Evolutionary conservation across 2,113 vertebrate species (phyloP).

Genomic region (Heliornis fulica): DNA sequence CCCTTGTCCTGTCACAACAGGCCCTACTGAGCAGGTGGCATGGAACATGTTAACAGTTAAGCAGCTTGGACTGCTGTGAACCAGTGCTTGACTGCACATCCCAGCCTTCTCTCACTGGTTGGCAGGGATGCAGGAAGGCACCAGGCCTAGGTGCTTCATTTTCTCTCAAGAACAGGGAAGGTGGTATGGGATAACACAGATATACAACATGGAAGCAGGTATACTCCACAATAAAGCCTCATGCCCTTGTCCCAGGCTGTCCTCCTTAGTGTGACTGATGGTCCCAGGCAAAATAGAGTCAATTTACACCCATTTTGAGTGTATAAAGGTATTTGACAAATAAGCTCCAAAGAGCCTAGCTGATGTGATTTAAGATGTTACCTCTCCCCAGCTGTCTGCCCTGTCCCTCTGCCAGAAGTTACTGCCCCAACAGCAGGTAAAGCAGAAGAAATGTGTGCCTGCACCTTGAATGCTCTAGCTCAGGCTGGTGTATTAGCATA

Average conservation of each 20-base stretch:
- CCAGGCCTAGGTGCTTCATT: background rate
- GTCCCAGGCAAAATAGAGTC: background rate
- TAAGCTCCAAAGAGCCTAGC: background rate
- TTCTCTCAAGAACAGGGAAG: background rate
- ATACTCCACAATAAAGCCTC: background rate
- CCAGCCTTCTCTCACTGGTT: background rate
- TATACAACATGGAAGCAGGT: background rate
- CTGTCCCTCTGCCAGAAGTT: constrained; percentile 46
- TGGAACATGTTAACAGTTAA: background rate
- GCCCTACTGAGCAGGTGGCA: too few species aligned
- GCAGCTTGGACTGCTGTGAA: background rate
- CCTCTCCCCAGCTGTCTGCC: constrained; percentile 47
- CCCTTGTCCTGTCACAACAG: too few species aligned
- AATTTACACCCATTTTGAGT: background rate
- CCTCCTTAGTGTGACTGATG: background rate
- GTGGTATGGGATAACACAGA: background rate
- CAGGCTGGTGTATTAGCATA: constrained; percentile 40
- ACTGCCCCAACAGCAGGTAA: constrained; percentile 52
- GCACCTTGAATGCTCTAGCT: constrained; percentile 1
- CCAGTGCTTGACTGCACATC: background rate
- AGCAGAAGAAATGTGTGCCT: constrained; percentile 18
- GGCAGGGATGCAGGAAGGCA: background rate
- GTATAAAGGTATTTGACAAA: constrained; percentile 8
- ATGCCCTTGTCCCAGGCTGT: background rate
- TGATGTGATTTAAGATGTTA: constrained; percentile 47